A percentile compares a stretch with the other conserved stretches of the same genome.
phyloP scores from a whole-genome alignment of 2,113 vertebrate genomes.

The Engraulis encrasicolus region DNA sequence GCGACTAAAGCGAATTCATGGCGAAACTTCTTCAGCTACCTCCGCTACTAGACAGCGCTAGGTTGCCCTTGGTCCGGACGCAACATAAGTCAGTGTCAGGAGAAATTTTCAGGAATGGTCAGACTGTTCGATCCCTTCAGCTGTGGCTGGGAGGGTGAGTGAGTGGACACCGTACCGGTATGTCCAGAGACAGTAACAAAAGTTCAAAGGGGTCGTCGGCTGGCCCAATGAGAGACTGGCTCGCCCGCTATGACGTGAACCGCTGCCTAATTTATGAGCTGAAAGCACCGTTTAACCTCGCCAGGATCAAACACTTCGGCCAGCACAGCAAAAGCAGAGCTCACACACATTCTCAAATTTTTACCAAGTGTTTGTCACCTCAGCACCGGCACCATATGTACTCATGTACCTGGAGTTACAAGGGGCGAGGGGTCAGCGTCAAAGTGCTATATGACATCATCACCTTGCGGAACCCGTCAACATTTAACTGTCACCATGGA shows the following conservation, averaged over 20 bases:
- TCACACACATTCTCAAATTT: slow-evolving; percentile 4
- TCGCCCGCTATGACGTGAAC: neutral
- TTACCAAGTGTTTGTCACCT: neutral
- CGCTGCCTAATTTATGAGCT: neutral
- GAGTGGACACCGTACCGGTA: neutral
- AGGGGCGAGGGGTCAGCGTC: slow-evolving; percentile 30
- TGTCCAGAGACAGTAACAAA: slow-evolving; percentile 11
- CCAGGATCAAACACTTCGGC: neutral
- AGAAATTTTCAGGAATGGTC: neutral
- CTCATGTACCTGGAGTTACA: slow-evolving; percentile 30
- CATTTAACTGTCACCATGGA: slow-evolving; percentile 51
- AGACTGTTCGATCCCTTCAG: neutral
- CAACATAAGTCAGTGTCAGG: neutral
- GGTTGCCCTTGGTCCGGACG: too few species aligned
- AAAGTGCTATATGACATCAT: slow-evolving; percentile 37
- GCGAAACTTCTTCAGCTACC: too few species aligned
- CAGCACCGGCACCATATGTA: neutral
- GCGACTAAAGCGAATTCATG: too few species aligned
- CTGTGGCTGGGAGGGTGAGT: too few species aligned
- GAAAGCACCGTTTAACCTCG: neutral
- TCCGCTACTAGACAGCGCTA: too few species aligned
- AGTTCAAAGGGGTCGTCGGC: slow-evolving; percentile 32
- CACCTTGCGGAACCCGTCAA: slow-evolving; percentile 30
- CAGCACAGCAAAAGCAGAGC: neutral
- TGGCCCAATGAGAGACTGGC: neutral